Evolutionary conservation across 2,888 invertebrate genomes (phyloP).

Genomic region (Cheilosia pagana): DNA sequence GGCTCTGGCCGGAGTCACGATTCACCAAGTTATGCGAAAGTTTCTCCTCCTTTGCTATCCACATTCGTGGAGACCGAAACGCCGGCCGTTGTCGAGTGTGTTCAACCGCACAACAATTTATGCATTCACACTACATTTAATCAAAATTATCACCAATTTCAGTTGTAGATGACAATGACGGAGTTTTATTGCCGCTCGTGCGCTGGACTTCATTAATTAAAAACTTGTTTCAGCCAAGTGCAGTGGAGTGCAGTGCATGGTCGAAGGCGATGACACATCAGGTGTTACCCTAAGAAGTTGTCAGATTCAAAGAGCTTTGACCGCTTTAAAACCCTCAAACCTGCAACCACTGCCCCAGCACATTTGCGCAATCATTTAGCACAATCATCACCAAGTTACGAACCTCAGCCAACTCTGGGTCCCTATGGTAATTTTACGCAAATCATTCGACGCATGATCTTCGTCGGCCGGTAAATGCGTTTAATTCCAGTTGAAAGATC

Average conservation of each 20-base stretch:
- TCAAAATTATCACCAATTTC: constrained; percentile 68
- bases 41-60: constrained; percentile 41
- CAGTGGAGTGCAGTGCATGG: not conserved
- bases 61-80: constrained; percentile 9
- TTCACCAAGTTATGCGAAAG: constrained; percentile 27
- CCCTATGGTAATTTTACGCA: constrained; percentile 63
- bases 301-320: too few relatives aligned
- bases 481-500: constrained; percentile 71
- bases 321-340: too few relatives aligned
- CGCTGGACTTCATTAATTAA: constrained; percentile 52
- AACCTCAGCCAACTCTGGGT: not conserved
- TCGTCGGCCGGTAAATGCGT: constrained; percentile 61
- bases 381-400: constrained; percentile 18
- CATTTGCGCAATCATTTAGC: constrained; percentile 34
- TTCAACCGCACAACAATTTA: constrained; percentile 58
- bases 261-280: not conserved
- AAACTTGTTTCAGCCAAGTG: constrained; percentile 32
- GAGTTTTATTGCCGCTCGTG: constrained; percentile 53
- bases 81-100: constrained; percentile 1
- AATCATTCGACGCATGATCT: constrained; percentile 64
- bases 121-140: constrained; percentile 73
- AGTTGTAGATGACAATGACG: constrained; percentile 66
- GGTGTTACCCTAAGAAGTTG: too few relatives aligned
- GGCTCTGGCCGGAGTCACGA: constrained; percentile 49
- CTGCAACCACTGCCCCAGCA: not conserved